Evolutionary conservation across 2,888 invertebrate species (phyloP).

Genomic region (Theretra japonica): DNA sequence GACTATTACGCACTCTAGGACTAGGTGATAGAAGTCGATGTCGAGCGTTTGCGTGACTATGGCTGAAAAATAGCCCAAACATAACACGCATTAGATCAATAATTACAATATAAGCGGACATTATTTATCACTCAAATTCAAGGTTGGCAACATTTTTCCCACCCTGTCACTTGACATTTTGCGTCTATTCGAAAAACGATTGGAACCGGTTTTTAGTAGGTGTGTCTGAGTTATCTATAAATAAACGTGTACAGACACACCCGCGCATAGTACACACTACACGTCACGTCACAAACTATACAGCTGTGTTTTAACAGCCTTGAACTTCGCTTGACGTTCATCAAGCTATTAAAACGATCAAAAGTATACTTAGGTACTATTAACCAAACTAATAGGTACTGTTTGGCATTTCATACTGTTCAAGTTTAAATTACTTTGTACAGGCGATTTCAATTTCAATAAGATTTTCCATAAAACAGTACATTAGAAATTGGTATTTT

Average conservation of each 20-base stretch:
- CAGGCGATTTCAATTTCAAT: too few species aligned
- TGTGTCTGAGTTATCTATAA: constrained; percentile 7
- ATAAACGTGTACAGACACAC: constrained; percentile 16
- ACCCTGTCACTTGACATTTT: constrained; percentile 14
- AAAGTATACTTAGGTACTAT: too few species aligned
- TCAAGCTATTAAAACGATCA: not conserved
- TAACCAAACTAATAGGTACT: too few species aligned
- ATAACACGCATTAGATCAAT: not conserved
- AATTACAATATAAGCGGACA: not conserved
- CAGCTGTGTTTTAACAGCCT: not conserved
- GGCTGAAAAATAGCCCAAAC: not conserved
- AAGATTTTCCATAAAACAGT: too few species aligned
- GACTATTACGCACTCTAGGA: too few species aligned
- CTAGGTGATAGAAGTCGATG: too few species aligned
- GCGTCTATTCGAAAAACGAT: too few species aligned
- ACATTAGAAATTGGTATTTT: too few species aligned
- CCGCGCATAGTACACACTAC: not conserved
- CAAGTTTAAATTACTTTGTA: too few species aligned
- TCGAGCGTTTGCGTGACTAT: too few species aligned
- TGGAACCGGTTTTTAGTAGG: not conserved
- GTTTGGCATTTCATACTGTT: too few species aligned
- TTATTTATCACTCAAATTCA: not conserved
- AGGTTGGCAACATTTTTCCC: not conserved
- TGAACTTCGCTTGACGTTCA: constrained; percentile 2
- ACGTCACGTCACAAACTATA: not conserved